phyloP scores from a whole-genome alignment of 2,113 vertebrate species.

The Podocnemis expansa region DNA sequence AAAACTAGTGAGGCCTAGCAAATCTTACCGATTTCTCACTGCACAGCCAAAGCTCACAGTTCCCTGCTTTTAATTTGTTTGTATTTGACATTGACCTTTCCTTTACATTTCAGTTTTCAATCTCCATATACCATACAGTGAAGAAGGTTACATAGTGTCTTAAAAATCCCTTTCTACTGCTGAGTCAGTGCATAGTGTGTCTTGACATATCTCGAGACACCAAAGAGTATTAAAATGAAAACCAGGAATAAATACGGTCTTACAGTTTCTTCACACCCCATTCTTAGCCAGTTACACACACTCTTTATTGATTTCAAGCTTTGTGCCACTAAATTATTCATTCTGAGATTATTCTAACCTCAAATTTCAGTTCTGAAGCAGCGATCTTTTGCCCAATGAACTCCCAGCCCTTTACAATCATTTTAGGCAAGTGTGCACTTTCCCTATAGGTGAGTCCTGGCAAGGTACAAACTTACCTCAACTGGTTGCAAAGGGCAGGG shows the following conservation, averaged over 20 bases:
- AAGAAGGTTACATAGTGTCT: background rate
- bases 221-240: background rate
- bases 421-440: background rate
- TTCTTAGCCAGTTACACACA: background rate
- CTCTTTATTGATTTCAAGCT: background rate
- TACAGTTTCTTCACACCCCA: background rate
- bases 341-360: background rate
- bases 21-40: background rate
- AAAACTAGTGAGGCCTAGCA: background rate
- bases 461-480: too few species aligned
- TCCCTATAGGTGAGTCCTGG: background rate
- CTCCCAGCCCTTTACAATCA: background rate
- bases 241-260: background rate
- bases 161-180: background rate
- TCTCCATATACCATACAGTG: background rate
- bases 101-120: background rate
- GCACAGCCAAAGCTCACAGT: background rate
- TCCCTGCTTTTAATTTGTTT: background rate
- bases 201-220: background rate
- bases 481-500: too few species aligned
- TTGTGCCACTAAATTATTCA: background rate
- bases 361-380: background rate
- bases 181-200: background rate
- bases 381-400: background rate
- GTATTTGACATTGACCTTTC: background rate